phyloP scores from a whole-genome alignment of 2,888 invertebrate species.

The Arctia plantaginis region DNA sequence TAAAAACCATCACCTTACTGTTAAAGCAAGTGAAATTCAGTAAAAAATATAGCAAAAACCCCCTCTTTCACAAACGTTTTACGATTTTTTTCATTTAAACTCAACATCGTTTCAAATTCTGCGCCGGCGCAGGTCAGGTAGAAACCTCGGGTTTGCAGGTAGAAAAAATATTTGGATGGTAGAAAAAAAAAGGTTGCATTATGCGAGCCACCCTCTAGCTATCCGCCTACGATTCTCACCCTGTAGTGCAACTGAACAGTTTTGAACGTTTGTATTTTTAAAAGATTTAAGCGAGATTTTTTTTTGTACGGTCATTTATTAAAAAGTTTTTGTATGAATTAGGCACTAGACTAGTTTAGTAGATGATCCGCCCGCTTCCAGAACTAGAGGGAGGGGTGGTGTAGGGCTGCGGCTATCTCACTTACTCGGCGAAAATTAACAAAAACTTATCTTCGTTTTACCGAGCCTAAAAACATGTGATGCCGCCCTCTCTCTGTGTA shows the following conservation, averaged over 20 bases:
- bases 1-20: constrained; percentile 70
- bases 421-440: no score
- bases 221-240: constrained; percentile 77
- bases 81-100: constrained; percentile 69
- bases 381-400: no score
- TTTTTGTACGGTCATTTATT: neutral
- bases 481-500: no score
- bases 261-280: constrained; percentile 42
- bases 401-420: no score
- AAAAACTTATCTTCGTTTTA: no score
- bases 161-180: constrained; percentile 81
- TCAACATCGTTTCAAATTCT: constrained; percentile 75
- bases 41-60: constrained; percentile 81
- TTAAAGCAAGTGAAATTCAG: constrained; percentile 76
- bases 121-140: constrained; percentile 80
- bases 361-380: no score
- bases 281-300: neutral
- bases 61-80: constrained; percentile 63
- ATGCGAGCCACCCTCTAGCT: constrained; percentile 80
- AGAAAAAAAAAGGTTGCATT: constrained; percentile 79
- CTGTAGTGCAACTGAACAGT: constrained; percentile 40
- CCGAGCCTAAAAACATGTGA: no score
- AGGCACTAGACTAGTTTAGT: no score
- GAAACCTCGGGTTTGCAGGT: constrained; percentile 81
- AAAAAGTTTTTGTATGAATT: neutral